Evolutionary conservation across 2,113 vertebrate species (phyloP).

Genomic region (Saccopteryx bilineata): DNA sequence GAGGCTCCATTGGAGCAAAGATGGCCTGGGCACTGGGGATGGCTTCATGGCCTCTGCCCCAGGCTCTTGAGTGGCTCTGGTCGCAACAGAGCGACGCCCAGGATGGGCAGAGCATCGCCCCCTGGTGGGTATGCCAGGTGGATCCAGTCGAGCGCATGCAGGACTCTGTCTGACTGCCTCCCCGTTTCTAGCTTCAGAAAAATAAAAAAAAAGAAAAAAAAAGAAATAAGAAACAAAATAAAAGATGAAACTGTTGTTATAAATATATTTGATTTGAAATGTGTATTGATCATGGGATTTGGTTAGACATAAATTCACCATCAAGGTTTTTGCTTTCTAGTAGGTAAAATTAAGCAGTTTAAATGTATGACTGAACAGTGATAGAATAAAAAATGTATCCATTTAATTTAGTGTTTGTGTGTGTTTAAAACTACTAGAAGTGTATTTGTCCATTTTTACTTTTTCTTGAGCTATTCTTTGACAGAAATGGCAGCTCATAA

Average conservation of each 20-base stretch:
- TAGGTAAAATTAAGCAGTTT: neutral
- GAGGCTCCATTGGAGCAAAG: no score
- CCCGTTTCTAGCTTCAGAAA: no score
- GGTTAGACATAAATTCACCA: neutral
- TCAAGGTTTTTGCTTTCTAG: neutral
- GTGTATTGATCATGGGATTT: neutral
- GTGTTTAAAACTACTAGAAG: neutral
- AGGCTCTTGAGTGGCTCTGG: no score
- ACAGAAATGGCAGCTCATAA: neutral
- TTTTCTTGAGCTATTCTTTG: neutral
- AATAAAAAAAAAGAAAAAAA: no score
- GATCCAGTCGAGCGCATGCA: no score
- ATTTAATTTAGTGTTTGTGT: neutral
- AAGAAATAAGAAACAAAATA: neutral
- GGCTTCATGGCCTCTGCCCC: no score
- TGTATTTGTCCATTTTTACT: neutral
- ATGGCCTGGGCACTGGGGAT: no score
- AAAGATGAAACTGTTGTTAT: neutral
- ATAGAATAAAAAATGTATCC: neutral
- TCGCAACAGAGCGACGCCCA: no score
- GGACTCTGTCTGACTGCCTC: no score
- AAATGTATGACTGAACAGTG: neutral
- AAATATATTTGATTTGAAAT: neutral
- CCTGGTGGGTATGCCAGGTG: no score
- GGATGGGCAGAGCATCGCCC: no score